Evolutionary conservation across 2,888 invertebrate species (phyloP), one percentile per base, ranked within the genome.

Genomic region (Leptopterna dolabrata): DNA sequence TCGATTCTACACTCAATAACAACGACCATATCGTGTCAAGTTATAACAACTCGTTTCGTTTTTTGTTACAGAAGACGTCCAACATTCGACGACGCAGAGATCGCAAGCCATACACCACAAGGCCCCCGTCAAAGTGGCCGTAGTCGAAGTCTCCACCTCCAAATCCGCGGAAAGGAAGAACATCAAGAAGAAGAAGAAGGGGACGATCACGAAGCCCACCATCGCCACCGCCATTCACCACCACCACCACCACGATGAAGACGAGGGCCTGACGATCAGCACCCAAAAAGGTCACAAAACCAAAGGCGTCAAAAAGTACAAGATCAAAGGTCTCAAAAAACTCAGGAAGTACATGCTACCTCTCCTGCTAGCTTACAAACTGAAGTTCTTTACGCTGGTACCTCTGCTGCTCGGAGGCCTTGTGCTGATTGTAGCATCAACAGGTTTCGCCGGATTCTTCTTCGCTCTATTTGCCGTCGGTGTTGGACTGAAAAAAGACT

Each of bases 381-480:
- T 97, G 91, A 97, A 97, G 91, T 90, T 90, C 91, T 94, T 96
- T 90, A 94, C 96, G 0, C 91, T 97, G 85, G 94, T 97, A 55
- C 97, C 97, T 0, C 93, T 96, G 0, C 91, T 97, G 91, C 93
- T 96, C 89, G 95, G 96, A 7, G 93, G 93, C 6, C 92, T 96
- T 29, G 92, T 96, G 0, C 92, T 97, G 11, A 91, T 97, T 80
- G 94, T 95, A 4, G 96, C 96, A 88, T 95, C 96, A 0, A 96
- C 96, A 0, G 96, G 96, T 24, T 91, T 97, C 88, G 97, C 96
- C 27, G 97, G 97, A 89, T 97, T 97, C 92, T 97, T 97, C 93
- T 97, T 97, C 91, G 96, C 97, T 0, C 92, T 97, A 16, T 97
- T 97, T 90, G 95, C 96, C 82, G 96, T 96, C 0, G 95, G 95